Evolutionary conservation across 2,888 invertebrate genomes (phyloP).

Genomic region (Brachynemurus nebulosus): DNA sequence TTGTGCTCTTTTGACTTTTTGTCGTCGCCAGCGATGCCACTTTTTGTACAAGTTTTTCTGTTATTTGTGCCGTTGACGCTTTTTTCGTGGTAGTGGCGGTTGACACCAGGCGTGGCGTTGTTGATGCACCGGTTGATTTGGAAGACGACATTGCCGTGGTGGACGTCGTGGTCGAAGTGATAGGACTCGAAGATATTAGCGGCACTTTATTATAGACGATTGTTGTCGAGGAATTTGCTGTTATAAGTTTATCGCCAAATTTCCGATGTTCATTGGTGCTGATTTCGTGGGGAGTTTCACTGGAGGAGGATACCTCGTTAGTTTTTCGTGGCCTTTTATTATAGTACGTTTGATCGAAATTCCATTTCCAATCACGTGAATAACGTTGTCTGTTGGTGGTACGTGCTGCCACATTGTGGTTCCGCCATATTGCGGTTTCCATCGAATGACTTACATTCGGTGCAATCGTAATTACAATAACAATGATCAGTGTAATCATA

Average conservation of each 20-base stretch:
- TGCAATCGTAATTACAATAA: not conserved
- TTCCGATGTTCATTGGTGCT: not conserved
- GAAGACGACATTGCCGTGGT: not conserved
- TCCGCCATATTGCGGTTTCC: not conserved
- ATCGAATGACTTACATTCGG: not conserved
- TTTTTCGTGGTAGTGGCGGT: not conserved
- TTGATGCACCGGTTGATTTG: not conserved
- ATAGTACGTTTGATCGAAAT: not conserved
- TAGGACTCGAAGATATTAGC: too few relatives aligned
- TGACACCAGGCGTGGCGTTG: not conserved
- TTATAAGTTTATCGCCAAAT: not conserved
- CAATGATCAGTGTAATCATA: not conserved
- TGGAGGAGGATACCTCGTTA: not conserved
- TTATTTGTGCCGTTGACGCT: not conserved
- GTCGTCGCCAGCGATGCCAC: not conserved
- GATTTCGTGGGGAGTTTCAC: not conserved
- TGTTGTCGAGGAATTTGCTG: not conserved
- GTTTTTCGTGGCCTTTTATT: not conserved
- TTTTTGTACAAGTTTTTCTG: not conserved
- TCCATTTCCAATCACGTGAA: not conserved
- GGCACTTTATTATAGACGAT: too few relatives aligned
- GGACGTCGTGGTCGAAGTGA: not conserved
- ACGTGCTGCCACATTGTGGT: too few relatives aligned
- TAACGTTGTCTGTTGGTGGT: too few relatives aligned
- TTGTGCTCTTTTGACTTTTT: not conserved